These are phyloP conservation scores for Pseudolycoriella hygida DNA, from an alignment of 2,888 invertebrate species.

Conservation along the genomic window DNA sequence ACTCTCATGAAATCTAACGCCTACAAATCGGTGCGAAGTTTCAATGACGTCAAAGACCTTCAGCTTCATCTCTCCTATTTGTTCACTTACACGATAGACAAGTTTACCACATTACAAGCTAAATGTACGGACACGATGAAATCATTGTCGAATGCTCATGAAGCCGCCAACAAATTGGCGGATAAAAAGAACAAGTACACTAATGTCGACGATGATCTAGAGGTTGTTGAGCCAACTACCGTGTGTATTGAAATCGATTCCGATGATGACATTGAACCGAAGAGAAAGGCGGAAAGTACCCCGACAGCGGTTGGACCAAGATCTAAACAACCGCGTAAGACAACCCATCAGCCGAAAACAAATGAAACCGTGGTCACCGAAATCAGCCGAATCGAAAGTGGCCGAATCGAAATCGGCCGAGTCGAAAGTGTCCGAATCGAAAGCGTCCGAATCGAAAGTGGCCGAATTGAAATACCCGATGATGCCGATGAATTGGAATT, in stretches of 20 bases:
- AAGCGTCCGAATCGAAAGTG: not conserved
- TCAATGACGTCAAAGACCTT: conserved; percentile 26
- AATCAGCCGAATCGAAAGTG: not conserved
- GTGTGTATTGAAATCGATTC: not conserved
- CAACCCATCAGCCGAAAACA: not conserved
- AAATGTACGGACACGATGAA: conserved; percentile 27
- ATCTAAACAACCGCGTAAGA: not conserved
- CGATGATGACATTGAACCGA: not conserved
- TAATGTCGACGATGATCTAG: conserved; percentile 27
- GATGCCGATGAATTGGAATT: not conserved
- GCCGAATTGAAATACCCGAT: not conserved
- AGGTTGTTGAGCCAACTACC: conserved; percentile 27
- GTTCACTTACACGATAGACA: conserved; percentile 27
- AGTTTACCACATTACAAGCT: conserved; percentile 27
- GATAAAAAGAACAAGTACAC: conserved; percentile 25
- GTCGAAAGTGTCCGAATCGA: not conserved
- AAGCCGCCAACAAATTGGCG: conserved; percentile 24
- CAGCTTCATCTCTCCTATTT: conserved; percentile 28
- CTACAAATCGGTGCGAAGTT: conserved; percentile 24
- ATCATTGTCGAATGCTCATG: conserved; percentile 25
- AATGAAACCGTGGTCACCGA: not conserved
- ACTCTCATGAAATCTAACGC: conserved; percentile 28
- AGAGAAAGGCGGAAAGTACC: not conserved
- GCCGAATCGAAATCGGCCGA: not conserved
- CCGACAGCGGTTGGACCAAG: not conserved